Evolutionary conservation across 1,140 invertebrate species (phyloP).

Genomic region (Zaprionus capensis): DNA sequence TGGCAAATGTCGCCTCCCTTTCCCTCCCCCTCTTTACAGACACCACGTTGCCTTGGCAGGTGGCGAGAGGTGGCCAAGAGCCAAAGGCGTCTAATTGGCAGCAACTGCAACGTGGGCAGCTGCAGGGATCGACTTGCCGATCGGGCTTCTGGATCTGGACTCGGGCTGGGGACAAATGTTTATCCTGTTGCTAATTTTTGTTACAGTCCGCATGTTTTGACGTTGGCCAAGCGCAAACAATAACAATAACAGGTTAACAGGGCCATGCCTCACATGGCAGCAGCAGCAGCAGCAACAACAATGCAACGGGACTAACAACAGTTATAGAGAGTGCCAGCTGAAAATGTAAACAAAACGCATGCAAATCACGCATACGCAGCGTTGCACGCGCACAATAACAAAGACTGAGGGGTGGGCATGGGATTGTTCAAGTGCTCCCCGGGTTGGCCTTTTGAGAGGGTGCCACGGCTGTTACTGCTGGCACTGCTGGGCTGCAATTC

Average conservation of each 20-base stretch:
- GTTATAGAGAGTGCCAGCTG: conserved; percentile 22
- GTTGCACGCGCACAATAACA: conserved; percentile 76
- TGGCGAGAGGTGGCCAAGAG: not conserved
- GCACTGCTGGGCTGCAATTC: conserved; percentile 14
- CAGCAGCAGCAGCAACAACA: conserved; percentile 58
- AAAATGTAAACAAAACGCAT: conserved; percentile 71
- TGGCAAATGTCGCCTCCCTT: conserved; percentile 14
- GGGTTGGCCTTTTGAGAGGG: not conserved
- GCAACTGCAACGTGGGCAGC: not conserved
- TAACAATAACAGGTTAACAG: conserved; percentile 58
- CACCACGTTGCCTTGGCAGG: conserved; percentile 10
- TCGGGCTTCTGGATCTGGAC: not conserved
- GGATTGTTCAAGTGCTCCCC: conserved; percentile 15
- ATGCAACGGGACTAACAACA: conserved; percentile 17
- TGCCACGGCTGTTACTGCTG: not conserved
- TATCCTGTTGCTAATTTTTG: conserved; percentile 60
- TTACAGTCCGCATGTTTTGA: conserved; percentile 70
- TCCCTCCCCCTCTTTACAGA: not conserved
- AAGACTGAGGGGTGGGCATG: not conserved
- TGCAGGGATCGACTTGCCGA: conserved; percentile 9
- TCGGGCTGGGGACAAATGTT: not conserved
- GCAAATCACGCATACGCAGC: conserved; percentile 78
- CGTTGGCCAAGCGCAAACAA: conserved; percentile 69
- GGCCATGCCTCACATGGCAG: conserved; percentile 17
- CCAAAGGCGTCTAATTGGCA: conserved; percentile 44